Evolutionary conservation across 2,888 invertebrate genomes (phyloP), one percentile per base, ranked within the genome.

Genomic region (Dexiosoma caninum): DNA sequence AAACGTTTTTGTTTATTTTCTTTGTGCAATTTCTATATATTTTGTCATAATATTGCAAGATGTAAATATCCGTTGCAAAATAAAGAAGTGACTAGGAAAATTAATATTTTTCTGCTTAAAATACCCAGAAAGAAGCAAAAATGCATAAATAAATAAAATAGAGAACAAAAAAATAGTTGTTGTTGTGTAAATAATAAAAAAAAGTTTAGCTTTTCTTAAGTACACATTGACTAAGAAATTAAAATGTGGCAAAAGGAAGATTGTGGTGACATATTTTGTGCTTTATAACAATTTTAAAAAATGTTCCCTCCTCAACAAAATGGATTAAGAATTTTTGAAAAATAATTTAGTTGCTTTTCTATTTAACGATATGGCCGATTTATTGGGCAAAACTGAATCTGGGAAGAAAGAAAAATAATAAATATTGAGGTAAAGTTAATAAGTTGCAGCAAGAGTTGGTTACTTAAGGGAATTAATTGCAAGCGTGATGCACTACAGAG

Each of bases 31-130:
- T 62, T 60, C 4, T 6, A 6, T 5, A 6, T 27, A 62, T 72
- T 72, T 81, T 81, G 77, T 77, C 81, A 77, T 74, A 72, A 69
- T 77, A 81, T 64, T 40, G 70, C 70, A 60, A 71, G 62, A 66
- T 80, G 70, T 70, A 77, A 77, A 70, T 70, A 77, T 49, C 70
- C 55, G 55, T 57, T 70, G 30, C 10, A 76, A 60, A 72, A 40
- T 49, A 79, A 59, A 74, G 49, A 66, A 66, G 59, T 37, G 57
- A 69, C 49, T 69, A 57, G 62, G 69, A 77, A 72, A 81, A 77
- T n/a, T 77, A 81, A 67, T 76, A 76, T 76, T 62, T 80, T 80
- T 72, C 67, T 72, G 76, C 64, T 74, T 57, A 62, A 72, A 62
- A 23, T 62, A 72, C 10, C 62, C 42, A 14, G 51, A 51, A 51